A percentile compares a stretch with the other conserved stretches of the same genome.
phyloP scores from a whole-genome alignment of 2,113 vertebrate species.

The Ibidorhyncha struthersii region DNA sequence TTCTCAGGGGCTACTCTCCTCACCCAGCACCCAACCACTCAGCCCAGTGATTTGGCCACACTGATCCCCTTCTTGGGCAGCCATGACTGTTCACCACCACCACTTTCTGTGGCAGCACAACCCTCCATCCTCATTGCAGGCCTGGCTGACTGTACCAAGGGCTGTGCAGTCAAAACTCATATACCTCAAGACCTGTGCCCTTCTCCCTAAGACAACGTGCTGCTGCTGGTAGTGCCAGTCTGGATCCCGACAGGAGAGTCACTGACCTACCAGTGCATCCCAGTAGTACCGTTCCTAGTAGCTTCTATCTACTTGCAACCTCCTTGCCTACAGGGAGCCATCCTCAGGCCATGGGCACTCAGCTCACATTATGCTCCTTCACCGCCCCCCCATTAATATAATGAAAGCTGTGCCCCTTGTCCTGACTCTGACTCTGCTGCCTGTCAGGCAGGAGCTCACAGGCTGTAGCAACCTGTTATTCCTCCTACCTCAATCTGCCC shows the following conservation, averaged over 20 bases:
- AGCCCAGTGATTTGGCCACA: neutral
- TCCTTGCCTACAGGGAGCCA: neutral
- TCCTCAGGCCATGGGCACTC: neutral
- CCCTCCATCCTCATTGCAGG: neutral
- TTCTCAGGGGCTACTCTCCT: neutral
- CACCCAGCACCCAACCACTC: neutral
- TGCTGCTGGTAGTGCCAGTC: neutral
- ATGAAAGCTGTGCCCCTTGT: neutral
- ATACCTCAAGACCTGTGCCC: neutral
- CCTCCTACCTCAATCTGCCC: neutral
- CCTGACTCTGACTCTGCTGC: neutral
- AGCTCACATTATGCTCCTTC: neutral
- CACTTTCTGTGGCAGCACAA: neutral
- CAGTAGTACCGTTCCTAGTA: neutral
- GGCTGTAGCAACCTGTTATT: neutral
- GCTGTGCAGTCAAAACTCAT: neutral
- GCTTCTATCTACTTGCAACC: neutral
- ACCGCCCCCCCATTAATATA: neutral
- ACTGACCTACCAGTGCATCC: neutral
- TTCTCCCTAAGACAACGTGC: neutral
- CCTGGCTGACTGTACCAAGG: neutral
- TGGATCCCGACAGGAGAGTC: rapidly evolving
- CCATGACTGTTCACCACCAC: neutral
- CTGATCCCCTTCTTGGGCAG: neutral
- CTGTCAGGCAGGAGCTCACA: neutral